Evolutionary conservation across 2,113 vertebrate species (phyloP), one percentile per base, ranked within the genome.

Genomic region (Tetrao urogallus): DNA sequence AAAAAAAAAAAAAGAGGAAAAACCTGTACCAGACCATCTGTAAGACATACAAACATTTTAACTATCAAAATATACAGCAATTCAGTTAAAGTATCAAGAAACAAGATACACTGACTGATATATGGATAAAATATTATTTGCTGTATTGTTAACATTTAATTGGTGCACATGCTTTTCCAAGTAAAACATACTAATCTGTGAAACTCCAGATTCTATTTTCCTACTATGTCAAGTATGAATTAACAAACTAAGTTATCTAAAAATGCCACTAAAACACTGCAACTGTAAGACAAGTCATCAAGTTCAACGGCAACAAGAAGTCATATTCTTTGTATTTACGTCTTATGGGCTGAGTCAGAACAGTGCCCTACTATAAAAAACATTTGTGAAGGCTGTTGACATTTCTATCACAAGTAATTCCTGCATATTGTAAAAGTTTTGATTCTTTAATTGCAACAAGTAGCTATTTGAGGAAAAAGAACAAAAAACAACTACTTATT

Each of bases 301-400:
- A 94, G 32, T 92, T 97, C 67, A 96, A 87, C 34, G 94, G 78
- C 64, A 95, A 95, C 86, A 95, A 92, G 64, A 96, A 76, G 76
- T 84, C 76, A 75, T 83, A 90, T 90, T 77, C 92, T 95, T 82
- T 65, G 90, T 81, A 94, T 63, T 93, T 50, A 94, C 27, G 25
- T 96, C 92, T 97, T 91, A 97, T 3, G 56, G 42, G 77, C 82
- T 96, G 89, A 92, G 71, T 86, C 67, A 74, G 91, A 94, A 92
- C 84, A 97, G 94, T 96, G 93, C 96, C 93, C 90, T 97, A 75
- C 45, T 86, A 93, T 79, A 88, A 91, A 97, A 90, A 95, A 92
- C 94, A 93, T 96, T 73, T 95, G 96, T 98, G 97, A 98, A 97
- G 97, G 97, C 97, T 98, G 97, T 98, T 98, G 98, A 98, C 94